These are phyloP conservation scores for Coracopsis vasa DNA, from an alignment of 2,113 vertebrate genomes.

Conservation along the genomic window DNA sequence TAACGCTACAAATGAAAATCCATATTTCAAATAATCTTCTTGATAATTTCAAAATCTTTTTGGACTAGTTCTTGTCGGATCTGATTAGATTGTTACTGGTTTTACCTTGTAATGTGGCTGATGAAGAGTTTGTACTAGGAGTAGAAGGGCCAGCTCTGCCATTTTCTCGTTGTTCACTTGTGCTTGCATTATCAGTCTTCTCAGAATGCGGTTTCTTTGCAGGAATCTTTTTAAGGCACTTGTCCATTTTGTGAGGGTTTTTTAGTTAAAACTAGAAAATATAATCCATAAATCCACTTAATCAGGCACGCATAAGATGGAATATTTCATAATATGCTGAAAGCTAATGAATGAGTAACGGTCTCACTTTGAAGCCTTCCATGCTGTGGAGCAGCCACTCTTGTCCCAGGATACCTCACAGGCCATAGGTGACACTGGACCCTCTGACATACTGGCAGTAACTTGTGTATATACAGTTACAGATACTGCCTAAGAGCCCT, in stretches of 20 bases:
- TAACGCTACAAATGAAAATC: neutral
- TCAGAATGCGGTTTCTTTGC: neutral
- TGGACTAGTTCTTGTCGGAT: neutral
- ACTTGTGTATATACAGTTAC: neutral
- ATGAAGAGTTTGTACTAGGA: neutral
- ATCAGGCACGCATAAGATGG: neutral
- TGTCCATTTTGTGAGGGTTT: neutral
- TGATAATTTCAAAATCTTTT: neutral
- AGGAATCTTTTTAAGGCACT: neutral
- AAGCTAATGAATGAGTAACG: neutral
- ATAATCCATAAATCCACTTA: neutral
- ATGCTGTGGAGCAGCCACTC: accelerated
- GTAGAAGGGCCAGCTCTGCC: neutral
- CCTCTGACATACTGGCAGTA: neutral
- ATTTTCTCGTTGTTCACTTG: neutral
- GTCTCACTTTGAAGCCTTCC: neutral
- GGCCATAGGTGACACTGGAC: neutral
- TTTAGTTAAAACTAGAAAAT: neutral
- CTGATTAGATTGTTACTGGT: neutral
- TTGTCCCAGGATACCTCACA: neutral
- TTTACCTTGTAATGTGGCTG: neutral
- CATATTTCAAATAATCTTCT: neutral
- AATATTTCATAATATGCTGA: neutral
- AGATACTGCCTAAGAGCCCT: neutral
- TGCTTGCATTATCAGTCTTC: neutral